Base-by-base conservation (phyloP, 2,797 vertebrate genomes). In the Enteromius fasciolatus region DNA sequence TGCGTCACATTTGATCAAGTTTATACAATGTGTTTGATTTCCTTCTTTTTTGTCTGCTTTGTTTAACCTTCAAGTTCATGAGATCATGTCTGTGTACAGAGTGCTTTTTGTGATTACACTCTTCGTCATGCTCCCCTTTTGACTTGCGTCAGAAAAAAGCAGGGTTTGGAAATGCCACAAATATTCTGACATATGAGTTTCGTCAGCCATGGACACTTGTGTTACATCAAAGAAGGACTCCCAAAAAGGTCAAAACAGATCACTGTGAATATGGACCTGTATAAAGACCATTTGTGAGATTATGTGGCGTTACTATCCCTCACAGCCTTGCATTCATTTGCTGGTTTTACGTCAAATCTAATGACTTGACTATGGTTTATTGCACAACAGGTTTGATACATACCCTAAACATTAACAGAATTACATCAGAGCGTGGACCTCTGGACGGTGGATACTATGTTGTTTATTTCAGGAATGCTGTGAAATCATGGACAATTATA, bases 341-440 rank as follows among this genome's bases (percentile, higher is more conserved):
- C 17, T 46, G 28, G 1, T 64, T 33, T 33, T 33, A 31, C 3
- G 3, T 39, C n/a, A 15, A 33, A 36, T 73, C 23, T 25, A 48
- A 36, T 52, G 48, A n/a, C 41, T 23, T 73, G 68, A n/a, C 68
- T 54, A 25, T 15, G 82, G 87, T 86, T 70, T 5, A 17, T 92
- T 91, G 89, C 86, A 87, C 84, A 94, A 91, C 80, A 44, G 50
- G 76, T 80, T 70, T 54, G 59, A 80, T 46, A 73, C 83, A 76
- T 70, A 80, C 39, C 63, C 36, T 89, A 90, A 93, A 93, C 91
- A 93, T 93, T 91, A 91, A 87, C 88, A 88, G 74, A 82, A 84
- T 92, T 91, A 85, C 87, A 86, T 90, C 91, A 93, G 83, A 61
- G 44, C n/a, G n/a, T 66, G 18, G 73, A 81, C 74, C 70, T 54